Percentiles rank a stretch among this genome's conserved stretches.
These are phyloP conservation scores for Tanypteryx hageni DNA, from an alignment of 2,888 invertebrate species.

Conservation along the genomic window DNA sequence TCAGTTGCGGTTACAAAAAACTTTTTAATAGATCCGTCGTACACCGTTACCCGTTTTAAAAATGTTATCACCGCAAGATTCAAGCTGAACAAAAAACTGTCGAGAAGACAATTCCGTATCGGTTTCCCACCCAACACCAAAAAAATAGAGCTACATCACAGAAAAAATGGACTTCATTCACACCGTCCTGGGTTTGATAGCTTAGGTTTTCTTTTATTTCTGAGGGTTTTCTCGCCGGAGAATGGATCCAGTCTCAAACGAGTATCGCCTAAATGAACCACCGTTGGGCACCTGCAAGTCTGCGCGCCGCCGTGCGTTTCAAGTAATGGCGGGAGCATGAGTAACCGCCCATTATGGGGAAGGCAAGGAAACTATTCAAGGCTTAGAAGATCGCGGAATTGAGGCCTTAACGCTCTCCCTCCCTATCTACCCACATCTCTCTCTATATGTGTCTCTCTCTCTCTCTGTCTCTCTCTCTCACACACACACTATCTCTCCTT, in stretches of 20 bases:
- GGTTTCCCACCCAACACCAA: too few species aligned
- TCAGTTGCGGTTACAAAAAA: too few species aligned
- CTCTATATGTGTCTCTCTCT: neutral
- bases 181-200: too few species aligned
- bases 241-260: conserved; percentile 30
- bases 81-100: too few species aligned
- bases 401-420: neutral
- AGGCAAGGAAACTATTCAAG: conserved; percentile 56
- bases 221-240: neutral
- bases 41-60: too few species aligned
- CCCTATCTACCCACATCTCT: neutral
- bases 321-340: conserved; percentile 48
- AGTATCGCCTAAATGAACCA: conserved; percentile 40
- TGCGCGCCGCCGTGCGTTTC: neutral
- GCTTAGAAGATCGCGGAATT: neutral
- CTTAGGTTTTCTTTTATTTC: too few species aligned
- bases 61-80: too few species aligned
- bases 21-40: too few species aligned
- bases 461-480: neutral
- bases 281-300: conserved; percentile 1
- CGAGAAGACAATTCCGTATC: too few species aligned
- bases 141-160: too few species aligned
- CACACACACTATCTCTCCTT: neutral
- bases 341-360: conserved; percentile 50
- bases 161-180: too few species aligned